Conservation (phyloP, 2,113 vertebrate species). For the Aphelocoma coerulescens region DNA sequence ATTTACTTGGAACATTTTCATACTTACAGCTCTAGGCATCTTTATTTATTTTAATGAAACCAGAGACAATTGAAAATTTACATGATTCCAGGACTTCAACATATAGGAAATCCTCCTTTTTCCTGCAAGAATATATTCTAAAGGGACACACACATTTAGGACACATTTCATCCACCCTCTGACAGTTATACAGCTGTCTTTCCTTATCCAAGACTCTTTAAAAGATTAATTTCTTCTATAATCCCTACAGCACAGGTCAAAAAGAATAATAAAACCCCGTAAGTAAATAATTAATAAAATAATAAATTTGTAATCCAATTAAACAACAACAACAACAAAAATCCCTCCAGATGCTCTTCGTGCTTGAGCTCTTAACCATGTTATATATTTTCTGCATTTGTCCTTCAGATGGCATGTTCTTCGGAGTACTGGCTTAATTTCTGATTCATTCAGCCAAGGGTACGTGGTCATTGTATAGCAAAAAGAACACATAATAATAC, state of each 20-base stretch:
- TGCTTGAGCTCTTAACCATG: not conserved
- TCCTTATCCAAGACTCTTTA: not conserved
- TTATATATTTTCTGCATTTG: not conserved
- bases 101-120: not conserved
- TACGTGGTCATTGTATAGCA: not conserved
- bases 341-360: not conserved
- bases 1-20: not conserved
- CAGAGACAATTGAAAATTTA: not conserved
- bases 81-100: not conserved
- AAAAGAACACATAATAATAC: not conserved
- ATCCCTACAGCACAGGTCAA: not conserved
- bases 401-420: constrained; percentile 39
- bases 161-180: not conserved
- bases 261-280: not conserved
- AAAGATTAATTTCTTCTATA: constrained; percentile 15
- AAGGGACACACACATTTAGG: not conserved
- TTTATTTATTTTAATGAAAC: not conserved
- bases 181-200: not conserved
- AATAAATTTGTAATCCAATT: constrained; percentile 26
- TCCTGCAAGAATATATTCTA: not conserved
- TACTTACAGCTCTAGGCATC: not conserved
- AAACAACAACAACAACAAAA: constrained; percentile 1
- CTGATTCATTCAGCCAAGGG: not conserved
- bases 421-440: not conserved
- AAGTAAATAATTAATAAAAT: constrained; percentile 49